phyloP scores from a whole-genome alignment of 2,888 invertebrate genomes.

The Dione juno region DNA sequence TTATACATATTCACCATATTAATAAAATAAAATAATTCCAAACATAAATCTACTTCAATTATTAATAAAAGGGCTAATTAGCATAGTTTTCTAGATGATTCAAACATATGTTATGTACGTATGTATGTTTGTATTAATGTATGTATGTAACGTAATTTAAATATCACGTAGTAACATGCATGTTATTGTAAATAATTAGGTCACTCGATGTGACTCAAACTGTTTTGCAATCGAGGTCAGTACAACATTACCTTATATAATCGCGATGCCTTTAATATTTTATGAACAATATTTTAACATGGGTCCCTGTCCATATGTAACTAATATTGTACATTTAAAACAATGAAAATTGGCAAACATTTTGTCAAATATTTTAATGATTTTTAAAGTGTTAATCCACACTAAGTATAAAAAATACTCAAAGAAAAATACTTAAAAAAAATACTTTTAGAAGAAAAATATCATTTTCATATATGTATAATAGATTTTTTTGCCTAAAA shows the following conservation, averaged over 20 bases:
- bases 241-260: constrained; percentile 39
- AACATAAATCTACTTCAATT: neutral
- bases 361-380: too few species aligned
- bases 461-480: too few species aligned
- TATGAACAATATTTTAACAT: neutral
- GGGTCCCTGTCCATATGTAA: neutral
- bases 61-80: constrained; percentile 4
- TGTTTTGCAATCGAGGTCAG: constrained; percentile 18
- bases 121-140: neutral
- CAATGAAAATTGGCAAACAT: too few species aligned
- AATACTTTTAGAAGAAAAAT: too few species aligned
- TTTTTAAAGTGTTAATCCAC: too few species aligned
- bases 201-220: constrained; percentile 43
- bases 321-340: neutral
- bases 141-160: constrained; percentile 28
- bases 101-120: neutral
- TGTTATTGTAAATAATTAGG: constrained; percentile 46
- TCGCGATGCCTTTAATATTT: constrained; percentile 29
- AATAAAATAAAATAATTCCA: too few species aligned
- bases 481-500: too few species aligned
- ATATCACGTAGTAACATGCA: constrained; percentile 33
- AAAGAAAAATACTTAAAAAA: too few species aligned
- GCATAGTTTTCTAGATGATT: constrained; percentile 12
- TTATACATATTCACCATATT: too few species aligned
- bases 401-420: too few species aligned